Evolutionary conservation across 1,140 invertebrate genomes (phyloP).

Genomic region (Hypothenemus hampei): DNA sequence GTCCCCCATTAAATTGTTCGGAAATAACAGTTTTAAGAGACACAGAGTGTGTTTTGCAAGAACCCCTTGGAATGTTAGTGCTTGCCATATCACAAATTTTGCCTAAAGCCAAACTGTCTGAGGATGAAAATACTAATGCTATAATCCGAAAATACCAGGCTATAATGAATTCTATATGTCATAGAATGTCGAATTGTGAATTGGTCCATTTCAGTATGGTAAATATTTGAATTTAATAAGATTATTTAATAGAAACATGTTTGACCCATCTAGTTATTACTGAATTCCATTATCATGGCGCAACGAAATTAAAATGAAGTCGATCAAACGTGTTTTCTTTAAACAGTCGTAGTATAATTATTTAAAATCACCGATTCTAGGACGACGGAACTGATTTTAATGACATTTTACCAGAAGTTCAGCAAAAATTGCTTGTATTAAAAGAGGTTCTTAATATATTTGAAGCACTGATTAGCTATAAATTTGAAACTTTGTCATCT

Average conservation of each 20-base stretch:
- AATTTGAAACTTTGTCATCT: constrained; percentile 44
- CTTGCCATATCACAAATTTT: constrained; percentile 37
- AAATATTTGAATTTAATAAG: constrained; percentile 23
- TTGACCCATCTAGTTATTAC: neutral
- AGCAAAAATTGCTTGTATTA: constrained; percentile 46
- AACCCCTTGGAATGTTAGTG: constrained; percentile 43
- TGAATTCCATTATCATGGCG: no score
- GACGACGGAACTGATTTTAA: constrained; percentile 47
- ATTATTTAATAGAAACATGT: neutral
- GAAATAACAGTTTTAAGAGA: constrained; percentile 47
- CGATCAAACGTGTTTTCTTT: no score
- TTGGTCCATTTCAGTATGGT: constrained; percentile 47
- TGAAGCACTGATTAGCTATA: constrained; percentile 52
- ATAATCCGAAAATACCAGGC: constrained; percentile 31
- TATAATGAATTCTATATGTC: constrained; percentile 34
- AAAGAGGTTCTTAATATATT: constrained; percentile 47
- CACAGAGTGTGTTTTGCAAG: constrained; percentile 43
- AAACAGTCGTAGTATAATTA: neutral
- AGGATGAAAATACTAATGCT: constrained; percentile 32
- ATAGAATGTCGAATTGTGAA: constrained; percentile 42
- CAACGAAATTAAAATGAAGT: neutral
- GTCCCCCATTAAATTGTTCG: constrained; percentile 48
- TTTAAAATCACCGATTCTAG: constrained; percentile 40
- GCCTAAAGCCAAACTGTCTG: constrained; percentile 30
- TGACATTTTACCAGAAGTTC: constrained; percentile 47